These are phyloP conservation scores for Abrostola triplasia DNA, from an alignment of 2,888 invertebrate genomes.

Conservation along the genomic window DNA sequence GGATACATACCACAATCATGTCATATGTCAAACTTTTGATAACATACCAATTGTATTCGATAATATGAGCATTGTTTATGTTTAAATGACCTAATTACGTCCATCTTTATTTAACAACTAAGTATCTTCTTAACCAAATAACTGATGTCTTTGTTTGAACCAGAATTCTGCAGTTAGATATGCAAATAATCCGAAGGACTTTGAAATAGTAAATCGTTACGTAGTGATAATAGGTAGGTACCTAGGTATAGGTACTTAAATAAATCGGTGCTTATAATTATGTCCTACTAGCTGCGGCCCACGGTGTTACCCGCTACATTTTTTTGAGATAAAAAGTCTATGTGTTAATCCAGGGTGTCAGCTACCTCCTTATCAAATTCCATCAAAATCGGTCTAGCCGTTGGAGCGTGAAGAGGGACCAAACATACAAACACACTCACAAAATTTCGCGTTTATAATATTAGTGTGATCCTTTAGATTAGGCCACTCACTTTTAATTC, in stretches of 20 bases:
- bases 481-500: neutral
- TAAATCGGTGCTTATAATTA: too few relatives aligned
- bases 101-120: constrained; percentile 28
- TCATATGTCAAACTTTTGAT: constrained; percentile 17
- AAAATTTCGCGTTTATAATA: too few relatives aligned
- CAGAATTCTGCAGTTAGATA: constrained; percentile 1
- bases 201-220: neutral
- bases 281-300: too few relatives aligned
- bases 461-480: too few relatives aligned
- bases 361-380: too few relatives aligned
- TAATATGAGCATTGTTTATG: constrained; percentile 25
- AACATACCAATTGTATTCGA: constrained; percentile 12
- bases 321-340: too few relatives aligned
- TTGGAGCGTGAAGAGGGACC: too few relatives aligned
- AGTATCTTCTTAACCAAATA: constrained; percentile 6
- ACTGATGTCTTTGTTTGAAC: constrained; percentile 20
- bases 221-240: neutral
- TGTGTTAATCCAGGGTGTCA: too few relatives aligned
- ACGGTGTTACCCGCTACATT: too few relatives aligned
- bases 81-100: constrained; percentile 51
- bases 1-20: neutral
- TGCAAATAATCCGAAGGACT: constrained; percentile 19
- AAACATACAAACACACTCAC: too few relatives aligned
- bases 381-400: too few relatives aligned
- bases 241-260: too few relatives aligned